Evolutionary conservation across 2,888 invertebrate genomes (phyloP), one percentile per base, ranked within the genome.

Genomic region (Oxystoma pomonae): DNA sequence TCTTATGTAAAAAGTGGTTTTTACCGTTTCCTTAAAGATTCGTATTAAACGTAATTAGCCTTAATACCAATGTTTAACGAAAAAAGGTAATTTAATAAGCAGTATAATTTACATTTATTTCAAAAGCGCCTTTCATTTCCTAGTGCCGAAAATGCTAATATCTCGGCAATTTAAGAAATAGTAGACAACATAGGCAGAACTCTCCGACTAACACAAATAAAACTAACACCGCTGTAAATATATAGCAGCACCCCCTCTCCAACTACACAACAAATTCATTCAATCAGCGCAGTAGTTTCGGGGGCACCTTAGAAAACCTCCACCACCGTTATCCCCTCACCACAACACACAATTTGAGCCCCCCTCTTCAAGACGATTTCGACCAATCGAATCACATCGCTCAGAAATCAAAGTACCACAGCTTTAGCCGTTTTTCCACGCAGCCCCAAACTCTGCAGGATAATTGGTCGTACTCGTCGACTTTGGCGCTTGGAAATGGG

Each of bases 221-320:
- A 69, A 76, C 77, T 78, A 78, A 78, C 77, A 78, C 75, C 50
- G 71, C 77, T 76, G 77, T 79, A 79, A 79, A 79, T 74, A 75
- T 76, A 78, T 72, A 72, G 71, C 71, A 71, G 69, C 71, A 63
- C 66, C 60, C 49, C 55, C 77, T 76, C 74, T 35, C 35, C 35
- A 35, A 35, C 35, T 7, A 35, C 35, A 77, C 77, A 68, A 78
- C 79, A 80, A 77, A 76, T 74, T 78, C 79, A 76, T 78, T 78
- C 79, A 79, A 78, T 76, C 78, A 78, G 78, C 78, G 79, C 75
- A 77, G 77, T 78, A 79, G 76, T 75, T 74, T 77, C 75, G 77
- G 76, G 74, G 78, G 77, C 69, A 67, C 58, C 63, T 67, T 35
- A 35, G 35, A 35, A 35, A 35, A 35, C 35, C 35, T 61, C 59